A percentile compares a stretch with the other conserved stretches of the same genome.
phyloP scores from a whole-genome alignment of 1,140 invertebrate species.

The Drosophila cardini region DNA sequence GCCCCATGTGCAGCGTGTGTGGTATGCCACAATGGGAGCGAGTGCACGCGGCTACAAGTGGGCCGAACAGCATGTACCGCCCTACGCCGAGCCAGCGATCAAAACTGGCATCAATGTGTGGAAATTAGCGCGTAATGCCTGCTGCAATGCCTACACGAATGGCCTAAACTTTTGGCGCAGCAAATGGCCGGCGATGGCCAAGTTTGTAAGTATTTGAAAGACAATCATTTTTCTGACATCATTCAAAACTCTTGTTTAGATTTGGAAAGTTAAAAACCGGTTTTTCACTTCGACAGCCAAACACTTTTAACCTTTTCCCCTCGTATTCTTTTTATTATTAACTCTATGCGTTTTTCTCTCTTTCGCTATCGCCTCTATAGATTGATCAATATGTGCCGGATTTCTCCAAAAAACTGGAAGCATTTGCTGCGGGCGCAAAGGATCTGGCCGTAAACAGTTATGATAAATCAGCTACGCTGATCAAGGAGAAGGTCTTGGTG shows the following conservation, averaged over 20 bases:
- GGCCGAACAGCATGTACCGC: conserved; percentile 88
- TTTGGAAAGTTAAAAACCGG: conserved; percentile 51
- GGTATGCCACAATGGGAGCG: conserved; percentile 86
- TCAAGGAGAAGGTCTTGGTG: conserved; percentile 91
- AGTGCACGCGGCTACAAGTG: conserved; percentile 87
- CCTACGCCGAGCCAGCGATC: conserved; percentile 87
- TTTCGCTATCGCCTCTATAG: conserved; percentile 77
- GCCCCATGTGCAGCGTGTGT: conserved; percentile 87
- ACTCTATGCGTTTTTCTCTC: not conserved
- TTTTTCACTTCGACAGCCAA: conserved; percentile 32
- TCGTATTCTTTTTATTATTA: not conserved
- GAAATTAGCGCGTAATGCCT: conserved; percentile 86
- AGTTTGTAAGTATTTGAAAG: conserved; percentile 85
- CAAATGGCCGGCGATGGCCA: conserved; percentile 87
- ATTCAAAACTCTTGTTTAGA: conserved; percentile 21
- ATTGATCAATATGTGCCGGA: conserved; percentile 90
- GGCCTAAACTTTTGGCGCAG: conserved; percentile 84
- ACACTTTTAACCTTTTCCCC: conserved; percentile 17
- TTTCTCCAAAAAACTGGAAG: conserved; percentile 86
- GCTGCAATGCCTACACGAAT: conserved; percentile 85
- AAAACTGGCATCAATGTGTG: conserved; percentile 87
- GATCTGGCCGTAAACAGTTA: conserved; percentile 85
- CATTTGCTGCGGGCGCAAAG: conserved; percentile 84
- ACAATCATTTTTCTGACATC: conserved; percentile 48
- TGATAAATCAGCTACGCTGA: conserved; percentile 85